These are phyloP conservation scores for Campoplex nolae DNA, from an alignment of 2,888 invertebrate species.

Conservation along the genomic window DNA sequence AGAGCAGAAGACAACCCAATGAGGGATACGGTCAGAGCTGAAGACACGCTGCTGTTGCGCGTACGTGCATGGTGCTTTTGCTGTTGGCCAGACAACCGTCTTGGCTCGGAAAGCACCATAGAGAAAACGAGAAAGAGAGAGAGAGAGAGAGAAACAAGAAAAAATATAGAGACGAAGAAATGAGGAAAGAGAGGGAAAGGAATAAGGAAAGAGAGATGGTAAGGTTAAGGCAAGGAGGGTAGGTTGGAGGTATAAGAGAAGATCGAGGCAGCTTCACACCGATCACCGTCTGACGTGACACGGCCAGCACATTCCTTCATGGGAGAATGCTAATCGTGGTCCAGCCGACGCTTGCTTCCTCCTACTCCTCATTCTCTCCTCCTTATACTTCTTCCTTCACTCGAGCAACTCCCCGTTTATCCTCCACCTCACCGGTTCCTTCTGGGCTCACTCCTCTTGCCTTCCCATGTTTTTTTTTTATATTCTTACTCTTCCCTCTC, in stretches of 20 bases:
- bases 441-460: constrained; percentile 49
- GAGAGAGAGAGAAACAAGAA: not conserved
- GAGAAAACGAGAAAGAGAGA: constrained; percentile 34
- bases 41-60: constrained; percentile 70
- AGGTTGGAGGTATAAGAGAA: constrained; percentile 72
- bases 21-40: constrained; percentile 71
- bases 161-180: constrained; percentile 19
- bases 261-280: constrained; percentile 79
- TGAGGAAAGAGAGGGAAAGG: constrained; percentile 35
- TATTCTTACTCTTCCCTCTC: constrained; percentile 2
- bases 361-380: constrained; percentile 71
- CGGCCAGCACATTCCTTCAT: constrained; percentile 81
- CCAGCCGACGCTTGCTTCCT: constrained; percentile 78
- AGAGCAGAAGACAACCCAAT: constrained; percentile 68
- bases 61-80: constrained; percentile 64
- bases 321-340: constrained; percentile 81
- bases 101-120: constrained; percentile 37
- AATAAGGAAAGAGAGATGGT: constrained; percentile 45
- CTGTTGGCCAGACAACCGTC: constrained; percentile 57
- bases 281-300: constrained; percentile 81
- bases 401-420: constrained; percentile 60
- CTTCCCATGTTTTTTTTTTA: constrained; percentile 33
- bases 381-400: constrained; percentile 65
- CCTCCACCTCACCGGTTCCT: constrained; percentile 54
- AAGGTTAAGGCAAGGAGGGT: constrained; percentile 61